Base-by-base conservation (phyloP, 1,140 invertebrate species). In the Drosophila bipectinata region DNA sequence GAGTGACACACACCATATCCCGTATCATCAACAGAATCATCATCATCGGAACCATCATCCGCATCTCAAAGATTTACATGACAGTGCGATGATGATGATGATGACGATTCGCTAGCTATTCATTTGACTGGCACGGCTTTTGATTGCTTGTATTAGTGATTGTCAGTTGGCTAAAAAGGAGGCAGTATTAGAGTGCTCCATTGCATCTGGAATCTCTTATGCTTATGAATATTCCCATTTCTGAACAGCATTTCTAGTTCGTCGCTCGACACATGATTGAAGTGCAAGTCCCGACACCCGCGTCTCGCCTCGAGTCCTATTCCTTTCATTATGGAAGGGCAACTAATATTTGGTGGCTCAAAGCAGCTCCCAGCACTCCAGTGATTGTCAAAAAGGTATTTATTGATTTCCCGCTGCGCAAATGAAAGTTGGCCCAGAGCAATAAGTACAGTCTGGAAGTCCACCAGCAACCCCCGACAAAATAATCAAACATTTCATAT, bases 151-250 rank as follows among this genome's bases (percentile, higher is more conserved):
- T 76, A 82, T 82, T 82, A 77, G 79, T 73, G 64, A 67, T 63
- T 78, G 69, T 64, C 77, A 62, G 39, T 44, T 63, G 72, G 53
- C 51, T 49, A 41, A 47, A 72, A 30, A 37, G 44, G 63, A 34
- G 15, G 47, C 18, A 18, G 34, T 3, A 18, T 41, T 26, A 24
- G 72, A 34, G 21, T 21, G 21, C 3, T 21, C 21, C 79, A 75
- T 64, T 44, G 60, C 63, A 74, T 56, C 55, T 49, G 15, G 78
- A 85, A 78, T 87, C 78, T 73, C 77, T 79, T 82, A 75, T 76
- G 83, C 83, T 88, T 88, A 87, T 87, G 82, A 87, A 87, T 88
- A 87, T 85, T 60, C 82, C 41, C 37, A 51, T 32, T 41, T 44
- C 14, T 21, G 26, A 72, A 51, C 64, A 61, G 79, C 77, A 75